These are phyloP conservation scores for Oscarella lobularis DNA, from an alignment of 37 sponge, comb jelly and placozoan species.

Conservation along the genomic window DNA sequence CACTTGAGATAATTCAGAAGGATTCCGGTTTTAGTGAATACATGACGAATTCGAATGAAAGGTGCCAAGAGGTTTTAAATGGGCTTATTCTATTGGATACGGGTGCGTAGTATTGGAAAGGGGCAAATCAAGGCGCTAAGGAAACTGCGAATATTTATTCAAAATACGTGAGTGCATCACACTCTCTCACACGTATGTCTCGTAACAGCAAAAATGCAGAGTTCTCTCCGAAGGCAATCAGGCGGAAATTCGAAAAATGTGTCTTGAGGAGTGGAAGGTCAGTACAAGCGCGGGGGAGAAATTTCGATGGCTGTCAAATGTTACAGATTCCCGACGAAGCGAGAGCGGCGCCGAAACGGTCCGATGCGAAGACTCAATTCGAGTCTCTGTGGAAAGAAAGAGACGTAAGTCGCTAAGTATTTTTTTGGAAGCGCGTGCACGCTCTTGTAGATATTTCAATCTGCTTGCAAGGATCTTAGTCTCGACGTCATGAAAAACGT, in stretches of 20 bases:
- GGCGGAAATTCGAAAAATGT: constrained; percentile 29
- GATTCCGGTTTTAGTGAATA: constrained; percentile 27
- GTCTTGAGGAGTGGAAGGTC: constrained; percentile 65
- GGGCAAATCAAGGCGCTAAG: constrained; percentile 12
- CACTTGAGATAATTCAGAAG: constrained; percentile 13
- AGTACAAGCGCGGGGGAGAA: not conserved
- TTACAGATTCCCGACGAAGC: constrained; percentile 31
- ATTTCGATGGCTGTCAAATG: not conserved
- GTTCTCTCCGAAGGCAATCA: constrained; percentile 46
- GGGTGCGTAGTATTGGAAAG: constrained; percentile 2
- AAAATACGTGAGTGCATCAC: constrained; percentile 5
- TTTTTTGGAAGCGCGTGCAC: too few relatives aligned
- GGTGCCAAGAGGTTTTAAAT: constrained; percentile 6
- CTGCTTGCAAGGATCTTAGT: too few relatives aligned
- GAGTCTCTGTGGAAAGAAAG: constrained; percentile 18
- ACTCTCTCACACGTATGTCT: not conserved
- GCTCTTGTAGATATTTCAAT: too few relatives aligned
- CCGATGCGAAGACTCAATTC: constrained; percentile 1
- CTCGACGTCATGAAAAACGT: not conserved
- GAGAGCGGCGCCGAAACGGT: constrained; percentile 10
- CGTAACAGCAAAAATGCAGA: constrained; percentile 13
- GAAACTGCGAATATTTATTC: not conserved
- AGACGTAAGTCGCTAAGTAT: too few relatives aligned
- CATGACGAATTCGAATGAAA: constrained; percentile 35
- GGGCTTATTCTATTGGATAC: not conserved